phyloP scores from a whole-genome alignment of 1,140 invertebrate genomes.

The Brachionus asplanchnoidis region DNA sequence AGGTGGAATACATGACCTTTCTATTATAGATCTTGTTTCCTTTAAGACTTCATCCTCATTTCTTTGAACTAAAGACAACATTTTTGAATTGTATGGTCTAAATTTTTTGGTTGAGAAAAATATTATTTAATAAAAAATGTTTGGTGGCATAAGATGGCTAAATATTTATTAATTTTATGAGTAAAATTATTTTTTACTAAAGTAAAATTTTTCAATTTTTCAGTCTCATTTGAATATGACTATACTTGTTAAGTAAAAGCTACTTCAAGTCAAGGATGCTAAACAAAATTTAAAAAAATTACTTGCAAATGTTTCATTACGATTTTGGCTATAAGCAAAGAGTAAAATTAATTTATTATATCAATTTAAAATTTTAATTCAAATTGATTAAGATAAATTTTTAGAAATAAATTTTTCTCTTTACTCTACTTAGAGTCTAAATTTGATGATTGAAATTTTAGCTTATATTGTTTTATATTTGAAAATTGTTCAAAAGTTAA shows the following conservation, averaged over 20 bases:
- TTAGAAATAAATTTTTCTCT: too few species aligned
- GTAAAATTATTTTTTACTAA: neutral
- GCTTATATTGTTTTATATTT: too few species aligned
- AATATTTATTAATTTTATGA: neutral
- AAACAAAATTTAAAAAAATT: slow-evolving; percentile 21
- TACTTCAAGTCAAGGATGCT: slow-evolving; percentile 34
- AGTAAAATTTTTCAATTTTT: slow-evolving; percentile 22
- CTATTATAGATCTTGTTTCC: neutral
- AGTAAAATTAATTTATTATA: neutral
- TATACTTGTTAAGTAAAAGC: neutral
- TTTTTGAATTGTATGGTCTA: neutral
- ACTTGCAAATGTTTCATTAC: slow-evolving; percentile 16
- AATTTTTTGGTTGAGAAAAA: neutral
- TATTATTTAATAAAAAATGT: neutral
- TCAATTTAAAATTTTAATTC: neutral
- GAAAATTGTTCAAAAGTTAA: too few species aligned
- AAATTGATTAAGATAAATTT: too few species aligned
- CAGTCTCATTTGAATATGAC: slow-evolving; percentile 24
- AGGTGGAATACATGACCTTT: neutral
- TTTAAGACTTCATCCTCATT: slow-evolving; percentile 28
- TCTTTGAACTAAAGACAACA: neutral
- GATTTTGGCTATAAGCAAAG: neutral
- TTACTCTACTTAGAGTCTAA: too few species aligned
- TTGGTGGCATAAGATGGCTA: neutral
- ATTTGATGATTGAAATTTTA: too few species aligned